These are phyloP conservation scores for Malurus melanocephalus DNA, from an alignment of 2,113 vertebrate species.

Conservation along the genomic window DNA sequence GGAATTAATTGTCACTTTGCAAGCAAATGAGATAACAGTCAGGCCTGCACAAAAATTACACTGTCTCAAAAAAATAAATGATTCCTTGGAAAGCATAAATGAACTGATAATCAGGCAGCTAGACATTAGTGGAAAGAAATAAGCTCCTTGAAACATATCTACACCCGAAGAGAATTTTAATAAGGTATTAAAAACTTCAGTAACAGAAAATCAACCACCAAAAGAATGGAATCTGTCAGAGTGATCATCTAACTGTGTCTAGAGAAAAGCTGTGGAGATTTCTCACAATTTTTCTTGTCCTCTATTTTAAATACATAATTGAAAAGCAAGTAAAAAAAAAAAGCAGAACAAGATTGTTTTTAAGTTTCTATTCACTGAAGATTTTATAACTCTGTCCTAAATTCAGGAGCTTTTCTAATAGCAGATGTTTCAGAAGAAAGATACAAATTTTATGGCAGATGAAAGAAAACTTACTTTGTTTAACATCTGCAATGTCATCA, in stretches of 20 bases:
- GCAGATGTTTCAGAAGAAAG: not conserved
- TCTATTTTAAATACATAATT: constrained; percentile 32
- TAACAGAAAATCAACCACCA: constrained; percentile 22
- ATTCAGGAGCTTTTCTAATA: not conserved
- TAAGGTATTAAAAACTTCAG: constrained; percentile 24
- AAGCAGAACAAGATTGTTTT: not conserved
- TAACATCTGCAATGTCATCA: not conserved
- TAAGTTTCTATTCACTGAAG: not conserved
- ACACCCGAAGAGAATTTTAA: constrained; percentile 47
- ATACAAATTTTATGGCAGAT: not conserved
- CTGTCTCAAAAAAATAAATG: constrained; percentile 49
- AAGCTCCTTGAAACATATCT: constrained; percentile 43
- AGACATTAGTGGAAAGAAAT: constrained; percentile 35
- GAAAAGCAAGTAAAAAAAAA: not conserved
- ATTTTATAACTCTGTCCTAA: not conserved
- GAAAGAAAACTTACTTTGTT: not conserved
- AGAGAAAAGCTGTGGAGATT: not conserved
- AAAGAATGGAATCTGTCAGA: constrained; percentile 29
- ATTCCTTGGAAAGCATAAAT: constrained; percentile 53
- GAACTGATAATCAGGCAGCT: constrained; percentile 58
- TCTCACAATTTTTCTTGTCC: not conserved
- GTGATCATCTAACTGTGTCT: not conserved
- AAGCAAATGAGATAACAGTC: constrained; percentile 60
- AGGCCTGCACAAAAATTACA: constrained; percentile 59
- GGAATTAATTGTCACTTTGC: constrained; percentile 61